Conservation (phyloP, 2,113 vertebrate species). For the Nothocercus julius region DNA sequence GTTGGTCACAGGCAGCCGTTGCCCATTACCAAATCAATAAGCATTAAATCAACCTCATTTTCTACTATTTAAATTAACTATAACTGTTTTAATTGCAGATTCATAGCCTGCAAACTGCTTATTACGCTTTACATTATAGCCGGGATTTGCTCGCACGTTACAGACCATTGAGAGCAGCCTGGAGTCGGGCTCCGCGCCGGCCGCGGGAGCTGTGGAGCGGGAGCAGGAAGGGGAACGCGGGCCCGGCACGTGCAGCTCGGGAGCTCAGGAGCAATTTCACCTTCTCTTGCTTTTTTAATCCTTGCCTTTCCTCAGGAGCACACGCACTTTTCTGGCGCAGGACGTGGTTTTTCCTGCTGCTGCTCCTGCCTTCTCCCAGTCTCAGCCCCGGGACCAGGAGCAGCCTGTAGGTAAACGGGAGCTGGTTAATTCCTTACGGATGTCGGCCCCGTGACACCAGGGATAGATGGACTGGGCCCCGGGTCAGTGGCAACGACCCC, state of each 20-base stretch:
- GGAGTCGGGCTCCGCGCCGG: no score
- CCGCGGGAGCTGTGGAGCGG: no score
- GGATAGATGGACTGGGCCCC: not conserved
- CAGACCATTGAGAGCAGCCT: constrained; percentile 63
- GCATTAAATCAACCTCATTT: constrained; percentile 69
- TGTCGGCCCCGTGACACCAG: constrained; percentile 29
- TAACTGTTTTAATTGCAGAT: constrained; percentile 72
- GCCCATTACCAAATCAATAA: constrained; percentile 66
- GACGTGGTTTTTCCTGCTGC: not conserved
- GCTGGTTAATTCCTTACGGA: constrained; percentile 19
- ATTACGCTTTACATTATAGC: constrained; percentile 60
- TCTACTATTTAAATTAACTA: constrained; percentile 74
- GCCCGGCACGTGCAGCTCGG: no score
- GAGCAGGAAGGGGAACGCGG: no score
- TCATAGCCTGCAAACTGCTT: constrained; percentile 68
- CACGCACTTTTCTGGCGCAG: not conserved
- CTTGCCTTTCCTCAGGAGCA: not conserved
- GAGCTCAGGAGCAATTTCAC: no score
- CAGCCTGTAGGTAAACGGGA: not conserved
- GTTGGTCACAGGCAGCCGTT: constrained; percentile 56
- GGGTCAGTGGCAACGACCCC: constrained; percentile 45
- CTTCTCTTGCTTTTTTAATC: no score
- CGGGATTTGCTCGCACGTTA: constrained; percentile 67
- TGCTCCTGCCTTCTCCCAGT: not conserved
- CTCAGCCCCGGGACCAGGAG: not conserved